Base-by-base conservation (phyloP, 2,113 vertebrate species). In the Perca fluviatilis region DNA sequence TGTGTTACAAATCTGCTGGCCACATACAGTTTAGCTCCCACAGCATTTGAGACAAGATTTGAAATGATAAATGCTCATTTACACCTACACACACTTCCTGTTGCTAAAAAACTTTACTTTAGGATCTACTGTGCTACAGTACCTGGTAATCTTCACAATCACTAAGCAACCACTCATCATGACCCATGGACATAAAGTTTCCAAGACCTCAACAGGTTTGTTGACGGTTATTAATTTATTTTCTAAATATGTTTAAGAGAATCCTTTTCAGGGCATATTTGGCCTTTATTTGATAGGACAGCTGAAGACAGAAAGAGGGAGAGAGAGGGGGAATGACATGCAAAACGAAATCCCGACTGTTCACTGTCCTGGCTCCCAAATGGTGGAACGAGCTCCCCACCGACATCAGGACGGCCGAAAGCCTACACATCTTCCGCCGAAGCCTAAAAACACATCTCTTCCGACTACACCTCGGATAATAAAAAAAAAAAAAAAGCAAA, bases 61-160 rank as follows among this genome's bases (percentile, higher is more conserved):
- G 19, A 65, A 53, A 73, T 56, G 14, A 89, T 74, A 68, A 81
- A 86, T 74, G 58, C 19, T 62, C 57, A 62, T 85, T 61, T 61
- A 64, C 84, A 86, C 79, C 68, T 56, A 83, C 90, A 78, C 23
- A 61, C 25, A 70, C 6, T 86, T 67, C 75, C 77, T 87, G 91
- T 91, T 91, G 90, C 92, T 89, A 86, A 90, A 85, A 82, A 83
- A 92, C 86, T 75, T 89, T 71, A 82, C 77, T 83, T 40, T 73
- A 58, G 54, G 69, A 85, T 56, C 67, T 51, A 66, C 60, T 3
- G 3, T 62, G 51, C 40, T 85, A 16, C 36, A 4, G 12, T 25
- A 85, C 80, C 70, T 64, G 68, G 27, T 84, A 64, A 77, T 79
- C 70, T 86, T 74, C 25, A 46, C 66, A 78, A 84, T 90, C 70